phyloP scores from a whole-genome alignment of 2,888 invertebrate genomes.

The Galerucella calmariensis region DNA sequence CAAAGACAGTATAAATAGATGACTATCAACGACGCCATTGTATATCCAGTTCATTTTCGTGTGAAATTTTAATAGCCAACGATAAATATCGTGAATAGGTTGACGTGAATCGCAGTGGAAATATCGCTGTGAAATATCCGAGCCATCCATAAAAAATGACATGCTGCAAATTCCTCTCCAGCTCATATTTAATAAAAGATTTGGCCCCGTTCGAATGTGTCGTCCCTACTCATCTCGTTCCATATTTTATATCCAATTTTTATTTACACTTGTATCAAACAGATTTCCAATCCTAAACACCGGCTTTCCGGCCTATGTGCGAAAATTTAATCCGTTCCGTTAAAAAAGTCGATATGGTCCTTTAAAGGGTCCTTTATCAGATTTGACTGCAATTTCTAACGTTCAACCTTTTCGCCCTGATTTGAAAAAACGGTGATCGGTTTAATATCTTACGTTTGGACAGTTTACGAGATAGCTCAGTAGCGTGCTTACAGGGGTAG shows the following conservation, averaged over 20 bases:
- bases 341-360: conserved; percentile 38
- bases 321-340: conserved; percentile 33
- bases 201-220: conserved; percentile 22
- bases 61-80: background rate
- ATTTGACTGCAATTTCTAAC: conserved; percentile 43
- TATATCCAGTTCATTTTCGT: background rate
- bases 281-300: conserved; percentile 22
- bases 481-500: background rate
- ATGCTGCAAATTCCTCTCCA: background rate
- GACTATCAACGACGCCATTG: no score
- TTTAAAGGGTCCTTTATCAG: conserved; percentile 39
- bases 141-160: background rate
- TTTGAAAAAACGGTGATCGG: conserved; percentile 29
- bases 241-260: conserved; percentile 30
- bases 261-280: conserved; percentile 32
- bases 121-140: background rate
- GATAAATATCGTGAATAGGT: background rate
- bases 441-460: conserved; percentile 48
- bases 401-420: conserved; percentile 37
- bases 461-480: conserved; percentile 36
- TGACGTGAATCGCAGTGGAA: background rate
- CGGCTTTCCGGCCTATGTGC: conserved; percentile 22
- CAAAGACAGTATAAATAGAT: no score
- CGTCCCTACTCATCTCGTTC: conserved; percentile 17
- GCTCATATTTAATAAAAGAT: conserved; percentile 15